Percentiles rank a stretch among this genome's conserved stretches.
Conservation (phyloP, 2,888 invertebrate species). For the Tholera decimalis region DNA sequence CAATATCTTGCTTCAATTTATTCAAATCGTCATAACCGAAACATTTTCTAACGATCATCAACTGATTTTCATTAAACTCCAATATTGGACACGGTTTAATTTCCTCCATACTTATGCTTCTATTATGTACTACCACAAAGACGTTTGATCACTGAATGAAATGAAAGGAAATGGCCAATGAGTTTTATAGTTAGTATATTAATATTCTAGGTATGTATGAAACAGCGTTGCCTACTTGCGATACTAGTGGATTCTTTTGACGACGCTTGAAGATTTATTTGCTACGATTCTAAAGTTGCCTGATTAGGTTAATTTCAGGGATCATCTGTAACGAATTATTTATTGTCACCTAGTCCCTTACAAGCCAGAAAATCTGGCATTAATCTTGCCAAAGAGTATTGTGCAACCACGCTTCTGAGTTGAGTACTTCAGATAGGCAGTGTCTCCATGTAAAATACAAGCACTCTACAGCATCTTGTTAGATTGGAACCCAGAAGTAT, state of each 20-base stretch:
- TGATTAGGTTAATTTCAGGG: too few species aligned
- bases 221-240: background rate
- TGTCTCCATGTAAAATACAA: too few species aligned
- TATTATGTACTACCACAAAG: background rate
- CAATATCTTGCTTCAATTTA: constrained; percentile 63
- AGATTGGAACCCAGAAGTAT: too few species aligned
- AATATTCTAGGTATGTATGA: background rate
- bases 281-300: background rate
- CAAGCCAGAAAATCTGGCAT: too few species aligned
- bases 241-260: constrained; percentile 19
- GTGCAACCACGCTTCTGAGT: too few species aligned
- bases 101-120: constrained; percentile 42
- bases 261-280: constrained; percentile 13
- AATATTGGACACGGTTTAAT: constrained; percentile 39
- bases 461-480: too few species aligned
- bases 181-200: constrained; percentile 35
- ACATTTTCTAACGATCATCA: constrained; percentile 56
- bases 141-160: constrained; percentile 14
- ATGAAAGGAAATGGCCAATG: constrained; percentile 15
- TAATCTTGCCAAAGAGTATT: too few species aligned
- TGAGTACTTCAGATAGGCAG: too few species aligned
- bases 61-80: constrained; percentile 56
- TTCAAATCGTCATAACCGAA: constrained; percentile 59
- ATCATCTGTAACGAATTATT: too few species aligned
- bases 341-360: too few species aligned